Evolutionary conservation across 2,113 vertebrate genomes (phyloP).

Genomic region (Dendrocopos noguchii): DNA sequence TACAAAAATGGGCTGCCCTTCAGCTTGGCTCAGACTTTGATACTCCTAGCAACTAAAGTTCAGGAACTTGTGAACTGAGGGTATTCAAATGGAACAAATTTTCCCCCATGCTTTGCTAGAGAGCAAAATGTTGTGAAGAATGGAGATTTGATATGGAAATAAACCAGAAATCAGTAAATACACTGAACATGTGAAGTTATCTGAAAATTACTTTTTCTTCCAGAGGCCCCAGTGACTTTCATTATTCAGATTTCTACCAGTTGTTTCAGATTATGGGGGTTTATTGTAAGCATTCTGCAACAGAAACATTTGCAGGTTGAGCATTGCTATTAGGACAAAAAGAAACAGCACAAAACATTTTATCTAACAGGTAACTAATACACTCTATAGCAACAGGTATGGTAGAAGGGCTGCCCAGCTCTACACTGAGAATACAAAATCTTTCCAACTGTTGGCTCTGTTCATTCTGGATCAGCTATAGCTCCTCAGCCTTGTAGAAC

Average conservation of each 20-base stretch:
- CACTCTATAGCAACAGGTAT: neutral
- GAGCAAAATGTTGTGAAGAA: neutral
- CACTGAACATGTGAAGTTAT: neutral
- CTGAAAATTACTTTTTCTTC: neutral
- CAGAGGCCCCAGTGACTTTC: neutral
- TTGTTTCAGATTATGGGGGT: neutral
- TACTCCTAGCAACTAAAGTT: slow-evolving; percentile 14
- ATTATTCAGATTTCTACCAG: neutral
- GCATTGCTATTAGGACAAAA: neutral
- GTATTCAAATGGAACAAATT: neutral
- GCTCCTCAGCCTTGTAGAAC: neutral
- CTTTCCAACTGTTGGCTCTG: neutral
- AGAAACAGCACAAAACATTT: neutral
- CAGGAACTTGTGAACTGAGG: slow-evolving; percentile 2
- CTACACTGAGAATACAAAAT: neutral
- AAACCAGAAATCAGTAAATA: neutral
- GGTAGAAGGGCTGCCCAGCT: neutral
- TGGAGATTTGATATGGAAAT: neutral
- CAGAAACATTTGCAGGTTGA: neutral
- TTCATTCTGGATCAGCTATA: neutral
- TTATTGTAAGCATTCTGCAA: neutral
- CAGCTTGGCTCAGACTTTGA: slow-evolving; percentile 20
- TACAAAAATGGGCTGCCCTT: neutral
- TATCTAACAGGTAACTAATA: neutral
- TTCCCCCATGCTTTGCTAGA: neutral